Base-by-base conservation (phyloP, 2,113 vertebrate genomes). In the Protobothrops flavoviridis region DNA sequence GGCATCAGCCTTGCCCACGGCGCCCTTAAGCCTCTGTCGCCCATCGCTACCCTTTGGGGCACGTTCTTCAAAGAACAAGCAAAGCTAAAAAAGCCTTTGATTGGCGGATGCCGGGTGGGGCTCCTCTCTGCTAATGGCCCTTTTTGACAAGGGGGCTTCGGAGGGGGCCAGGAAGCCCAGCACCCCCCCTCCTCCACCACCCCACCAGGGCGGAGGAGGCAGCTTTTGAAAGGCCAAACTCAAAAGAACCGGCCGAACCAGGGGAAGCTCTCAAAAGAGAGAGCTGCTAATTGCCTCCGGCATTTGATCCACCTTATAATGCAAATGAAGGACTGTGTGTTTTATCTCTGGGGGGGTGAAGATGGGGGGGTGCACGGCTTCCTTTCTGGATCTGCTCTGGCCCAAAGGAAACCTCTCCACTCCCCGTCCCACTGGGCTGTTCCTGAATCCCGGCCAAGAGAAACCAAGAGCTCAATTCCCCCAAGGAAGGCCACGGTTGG, bases 241-340 rank as follows among this genome's bases (percentile, higher is more conserved):
- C 21, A 92, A 57, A 45, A 90, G 29, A 15, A 87, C 64, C 92
- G 50, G 88, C 88, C 23, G 89, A 56, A 90, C 59, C 3, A 90
- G 61, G 23, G n/a, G 85, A 48, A 21, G 8, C 52, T 89, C 89
- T 23, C 24, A 50, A 33, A 61, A 81, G 56, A 91, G 45, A 26
- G 0, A 9, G 89, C 61, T 33, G 64, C 3, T 45, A 9, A 91
- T 92, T 94, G 95, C 91, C 91, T 96, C 33, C 48, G 92, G 23
- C 74, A 94, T 64, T 90, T 93, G 57, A 87, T 92, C 93, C 48
- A 93, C 59, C 91, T 93, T 39, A 24, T 1, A 91, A 90, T 91
- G 53, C 57, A 69, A 52, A 57, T 3, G 56, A 92, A 88, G 92
- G 92, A 57, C 39, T 81, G 56, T 53, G 29, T 0, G n/a, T 59